Base-by-base conservation (phyloP, 2,888 invertebrate species). In the Octonoba sinensis region DNA sequence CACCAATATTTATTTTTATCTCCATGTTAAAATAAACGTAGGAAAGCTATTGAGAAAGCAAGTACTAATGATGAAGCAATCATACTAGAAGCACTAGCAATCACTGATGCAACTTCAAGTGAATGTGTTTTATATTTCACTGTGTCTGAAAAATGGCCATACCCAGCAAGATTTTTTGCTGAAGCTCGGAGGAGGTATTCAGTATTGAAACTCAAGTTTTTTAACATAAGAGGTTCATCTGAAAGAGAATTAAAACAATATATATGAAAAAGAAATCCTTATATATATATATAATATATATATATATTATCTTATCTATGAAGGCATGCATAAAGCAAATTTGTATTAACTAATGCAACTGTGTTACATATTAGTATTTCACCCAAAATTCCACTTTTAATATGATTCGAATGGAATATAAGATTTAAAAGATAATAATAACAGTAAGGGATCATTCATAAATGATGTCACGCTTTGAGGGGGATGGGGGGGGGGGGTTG, bases 161-260 rank as follows among this genome's bases (percentile, higher is more conserved):
- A 83, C 0, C 83, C 83, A 15, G 83, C 83, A 57, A 77, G 73
- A 59, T 83, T 83, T 44, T 56, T 46, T 12, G 73, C 83, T 12
- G 83, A 62, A 24, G 74, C 83, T 16, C 83, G 77, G 2, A 83
- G 62, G 13, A 73, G 22, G 59, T 83, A 83, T 12, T 78, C 74
- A 20, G 83, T 57, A 54, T 83, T 83, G 57, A 27, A 83, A 65
- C 73, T 74, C 60, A 78, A 69, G 64, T 83, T 83, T 27, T 49
- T 83, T 57, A 83, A 36, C 22, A 77, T 46, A 36, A 70, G 74
- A 12, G 57, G 24, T 18, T 64, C 77, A 46, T 78, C 83, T 83
- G 16, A 20, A 67, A 47, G 20, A 51, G 18, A 51, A 36, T 18
- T 13, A 20, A 65, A 18, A 27, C 18, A 8, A 54, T 51, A 8